Evolutionary conservation across 1,140 invertebrate genomes (phyloP), one percentile per base, ranked within the genome.

Genomic region (Drosophila leontia): DNA sequence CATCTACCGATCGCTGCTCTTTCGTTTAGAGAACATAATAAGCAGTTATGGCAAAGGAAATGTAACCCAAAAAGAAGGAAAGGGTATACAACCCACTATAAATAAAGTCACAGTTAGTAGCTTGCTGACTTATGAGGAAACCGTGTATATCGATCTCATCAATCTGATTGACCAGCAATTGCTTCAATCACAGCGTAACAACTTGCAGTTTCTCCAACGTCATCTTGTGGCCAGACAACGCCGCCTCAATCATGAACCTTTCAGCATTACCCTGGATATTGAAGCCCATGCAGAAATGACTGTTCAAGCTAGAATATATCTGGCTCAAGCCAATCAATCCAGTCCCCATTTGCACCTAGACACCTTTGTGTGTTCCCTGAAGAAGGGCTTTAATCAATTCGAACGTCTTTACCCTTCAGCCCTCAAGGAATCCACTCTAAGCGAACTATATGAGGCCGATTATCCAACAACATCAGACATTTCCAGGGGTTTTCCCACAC

Each of bases 231-330:
- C 94, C 2, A 93, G 94, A 48, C 94, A 95, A 55, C 85, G 92
- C 3, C 94, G 95, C 70, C 92, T 96, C 2, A 94, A 95, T 59
- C 94, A 96, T 29, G 70, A 75, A 19, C 15, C 64, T 0, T 92
- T 92, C 15, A 69, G 56, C 48, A 79, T 93, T n/a, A 53, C 39
- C 17, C 60, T 48, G 29, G 23, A 80, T 3, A 32, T 87, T 0
- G 34, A n/a, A 15, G 58, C 59, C 13, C 19, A 23, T 79, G 84
- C 34, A 82, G 93, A 64, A 75, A 85, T 23, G 69, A 91, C 5
- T 78, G 81, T 76, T 83, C 86, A 35, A 81, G 93, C 57, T 83
- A 87, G 19, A 61, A 71, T 50, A 39, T 85, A 80, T 77, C 45
- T 75, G 35, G 37, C 19, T 15, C 56, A 48, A 51, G 58, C 19